Percentiles rank a stretch among this genome's conserved stretches.
These are phyloP conservation scores for Meriones unguiculatus DNA, from an alignment of 2,113 vertebrate genomes.

Conservation along the genomic window DNA sequence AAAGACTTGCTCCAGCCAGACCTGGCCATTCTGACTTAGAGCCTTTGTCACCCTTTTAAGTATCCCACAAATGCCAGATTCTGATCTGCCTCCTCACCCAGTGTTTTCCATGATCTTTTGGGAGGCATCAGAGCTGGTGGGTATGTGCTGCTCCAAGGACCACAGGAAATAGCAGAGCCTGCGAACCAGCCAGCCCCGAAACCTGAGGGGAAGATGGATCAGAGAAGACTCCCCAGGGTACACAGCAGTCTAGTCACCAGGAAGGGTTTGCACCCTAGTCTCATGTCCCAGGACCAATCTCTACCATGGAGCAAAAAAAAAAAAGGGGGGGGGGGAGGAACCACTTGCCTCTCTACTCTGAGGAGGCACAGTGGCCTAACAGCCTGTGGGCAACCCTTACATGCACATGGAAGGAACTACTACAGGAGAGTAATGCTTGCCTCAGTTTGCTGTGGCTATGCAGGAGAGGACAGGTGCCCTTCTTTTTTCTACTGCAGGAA, in stretches of 20 bases:
- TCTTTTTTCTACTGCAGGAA: neutral
- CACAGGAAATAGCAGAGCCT: conserved; percentile 84
- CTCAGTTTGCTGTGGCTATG: neutral
- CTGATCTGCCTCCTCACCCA: conserved; percentile 78
- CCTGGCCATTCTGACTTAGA: neutral
- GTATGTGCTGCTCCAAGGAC: conserved; percentile 74
- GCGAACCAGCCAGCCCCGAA: conserved; percentile 89
- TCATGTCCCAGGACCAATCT: neutral
- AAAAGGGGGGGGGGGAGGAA: neutral
- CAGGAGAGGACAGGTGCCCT: neutral
- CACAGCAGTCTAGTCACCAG: neutral
- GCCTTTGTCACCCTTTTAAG: neutral
- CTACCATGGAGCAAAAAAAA: neutral
- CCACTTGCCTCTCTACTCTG: neutral
- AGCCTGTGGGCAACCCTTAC: neutral
- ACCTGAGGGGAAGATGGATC: conserved; percentile 80
- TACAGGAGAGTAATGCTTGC: neutral
- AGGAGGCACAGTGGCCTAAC: neutral
- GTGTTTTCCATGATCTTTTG: conserved; percentile 76
- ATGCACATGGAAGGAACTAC: neutral
- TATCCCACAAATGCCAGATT: neutral
- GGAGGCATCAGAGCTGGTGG: neutral
- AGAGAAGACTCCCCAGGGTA: neutral
- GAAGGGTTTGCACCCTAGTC: neutral
- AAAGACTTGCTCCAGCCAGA: neutral